Evolutionary conservation across 1,140 invertebrate species (phyloP).

Genomic region (Ceratoteleas bidentatus): DNA sequence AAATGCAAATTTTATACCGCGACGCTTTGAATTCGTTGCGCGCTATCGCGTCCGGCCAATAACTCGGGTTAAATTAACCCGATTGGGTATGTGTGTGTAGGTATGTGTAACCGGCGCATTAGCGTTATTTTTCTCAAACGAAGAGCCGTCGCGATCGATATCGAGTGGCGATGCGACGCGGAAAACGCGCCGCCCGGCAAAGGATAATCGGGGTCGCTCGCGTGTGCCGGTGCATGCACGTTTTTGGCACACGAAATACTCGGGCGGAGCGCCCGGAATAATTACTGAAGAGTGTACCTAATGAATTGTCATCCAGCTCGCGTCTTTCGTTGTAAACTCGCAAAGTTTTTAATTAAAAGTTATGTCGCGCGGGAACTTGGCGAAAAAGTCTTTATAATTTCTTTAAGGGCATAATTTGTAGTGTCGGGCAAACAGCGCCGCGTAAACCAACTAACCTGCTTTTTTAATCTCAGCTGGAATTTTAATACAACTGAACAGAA

Average conservation of each 20-base stretch:
- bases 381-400: conserved; percentile 63
- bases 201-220: conserved; percentile 1
- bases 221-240: conserved; percentile 4
- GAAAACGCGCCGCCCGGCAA: neutral
- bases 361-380: conserved; percentile 49
- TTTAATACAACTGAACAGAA: conserved; percentile 49
- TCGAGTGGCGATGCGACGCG: neutral
- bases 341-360: conserved; percentile 66
- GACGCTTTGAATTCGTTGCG: neutral
- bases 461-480: conserved; percentile 45
- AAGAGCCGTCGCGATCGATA: conserved; percentile 18
- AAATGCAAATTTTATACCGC: conserved; percentile 25
- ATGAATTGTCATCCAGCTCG: conserved; percentile 58
- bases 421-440: conserved; percentile 28
- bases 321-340: conserved; percentile 53
- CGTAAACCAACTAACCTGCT: conserved; percentile 46
- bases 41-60: conserved; percentile 14
- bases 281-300: conserved; percentile 56
- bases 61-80: conserved; percentile 27
- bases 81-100: too few species aligned
- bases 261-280: conserved; percentile 40
- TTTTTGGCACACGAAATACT: conserved; percentile 39
- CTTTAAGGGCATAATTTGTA: conserved; percentile 62
- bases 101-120: conserved; percentile 8
- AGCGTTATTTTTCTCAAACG: neutral